These are phyloP conservation scores for Eueremaeus valkanovi DNA, from an alignment of 2,888 invertebrate species.

Conservation along the genomic window DNA sequence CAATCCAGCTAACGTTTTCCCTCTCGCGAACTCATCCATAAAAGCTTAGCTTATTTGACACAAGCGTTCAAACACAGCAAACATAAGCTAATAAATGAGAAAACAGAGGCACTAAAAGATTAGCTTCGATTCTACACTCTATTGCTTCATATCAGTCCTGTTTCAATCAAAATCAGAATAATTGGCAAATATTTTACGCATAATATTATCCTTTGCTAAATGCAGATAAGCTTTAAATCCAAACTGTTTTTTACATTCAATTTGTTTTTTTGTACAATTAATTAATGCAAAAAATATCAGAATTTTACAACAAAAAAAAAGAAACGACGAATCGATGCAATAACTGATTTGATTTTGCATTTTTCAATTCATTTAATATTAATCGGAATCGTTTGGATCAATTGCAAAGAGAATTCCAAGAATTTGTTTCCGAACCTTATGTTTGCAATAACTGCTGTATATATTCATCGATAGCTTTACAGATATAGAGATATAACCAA, in stretches of 20 bases:
- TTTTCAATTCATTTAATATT: neutral
- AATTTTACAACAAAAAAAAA: no score
- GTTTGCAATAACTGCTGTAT: constrained; percentile 21
- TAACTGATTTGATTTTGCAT: neutral
- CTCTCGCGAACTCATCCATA: constrained; percentile 28
- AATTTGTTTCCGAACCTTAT: constrained; percentile 14
- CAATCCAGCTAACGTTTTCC: neutral
- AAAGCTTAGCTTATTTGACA: constrained; percentile 34
- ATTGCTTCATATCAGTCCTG: no score
- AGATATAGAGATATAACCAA: no score
- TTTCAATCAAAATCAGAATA: no score
- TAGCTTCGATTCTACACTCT: no score
- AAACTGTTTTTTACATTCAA: no score
- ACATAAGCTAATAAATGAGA: constrained; percentile 30
- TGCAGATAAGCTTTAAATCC: no score
- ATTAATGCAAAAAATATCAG: no score
- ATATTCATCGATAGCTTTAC: constrained; percentile 19
- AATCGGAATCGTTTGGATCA: neutral
- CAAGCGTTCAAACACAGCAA: constrained; percentile 20
- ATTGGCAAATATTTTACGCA: no score
- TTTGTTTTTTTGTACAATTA: no score
- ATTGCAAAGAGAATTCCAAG: neutral
- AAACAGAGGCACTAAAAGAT: neutral
- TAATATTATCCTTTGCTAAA: no score
- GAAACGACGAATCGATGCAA: neutral